Evolutionary conservation across 2,113 vertebrate species (phyloP), one percentile per base, ranked within the genome.

Genomic region (Falco punctatus): DNA sequence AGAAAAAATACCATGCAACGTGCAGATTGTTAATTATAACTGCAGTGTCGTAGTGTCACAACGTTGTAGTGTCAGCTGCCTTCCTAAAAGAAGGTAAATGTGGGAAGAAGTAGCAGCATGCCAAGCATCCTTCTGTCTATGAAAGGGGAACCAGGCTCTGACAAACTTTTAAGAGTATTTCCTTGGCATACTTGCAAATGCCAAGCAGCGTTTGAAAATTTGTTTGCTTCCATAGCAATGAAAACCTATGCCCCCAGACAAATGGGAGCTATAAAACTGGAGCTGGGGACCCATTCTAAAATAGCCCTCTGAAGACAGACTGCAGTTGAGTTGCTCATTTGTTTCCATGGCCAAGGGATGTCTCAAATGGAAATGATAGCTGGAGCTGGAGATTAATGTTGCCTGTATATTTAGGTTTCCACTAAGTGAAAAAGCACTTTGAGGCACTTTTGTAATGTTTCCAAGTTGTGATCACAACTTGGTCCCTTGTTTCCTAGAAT

Each of bases 191-290:
- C 18, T 48, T 69, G n/a, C 44, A 89, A 65, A 75, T 46, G 52
- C 58, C 81, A 82, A 72, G 54, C 71, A 75, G 35, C 8, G 0
- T 79, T 91, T 82, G 62, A 94, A 96, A 94, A 85, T 66, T 30
- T 90, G 44, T 88, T 93, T 96, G 66, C 90, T 93, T 90, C 93
- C 84, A 95, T 88, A 73, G 90, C 87, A 82, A 82, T 88, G 74
- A 82, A 96, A 95, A 90, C 21, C 22, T 65, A 28, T 90, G 74
- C 73, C 70, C 42, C 33, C 24, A 69, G 71, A 93, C 27, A 93
- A 95, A 88, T 80, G 79, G 54, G 44, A 93, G 51, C 92, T 90
- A 38, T 82, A 95, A 94, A 94, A 90, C 66, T 52, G 44, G 67
- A 94, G 78, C 40, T 81, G 49, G 58, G 33, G 48, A 90, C 44